These are phyloP conservation scores for Barbus barbus DNA, from an alignment of 2,113 vertebrate genomes.

Conservation along the genomic window DNA sequence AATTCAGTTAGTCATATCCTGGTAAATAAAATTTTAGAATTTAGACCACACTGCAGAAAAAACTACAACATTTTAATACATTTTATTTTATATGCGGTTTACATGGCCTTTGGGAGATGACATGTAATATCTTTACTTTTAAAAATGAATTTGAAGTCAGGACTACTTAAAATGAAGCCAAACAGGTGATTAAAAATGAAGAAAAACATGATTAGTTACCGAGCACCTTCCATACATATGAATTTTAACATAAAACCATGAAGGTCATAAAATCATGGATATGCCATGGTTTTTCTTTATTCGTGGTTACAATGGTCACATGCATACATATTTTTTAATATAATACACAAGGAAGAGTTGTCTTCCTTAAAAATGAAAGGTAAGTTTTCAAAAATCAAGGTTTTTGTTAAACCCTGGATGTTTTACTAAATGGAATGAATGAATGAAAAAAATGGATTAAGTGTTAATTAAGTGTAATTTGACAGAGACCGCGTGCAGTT, in stretches of 20 bases:
- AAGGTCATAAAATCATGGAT: neutral
- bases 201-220: no score
- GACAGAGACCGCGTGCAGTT: neutral
- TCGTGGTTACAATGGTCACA: no score
- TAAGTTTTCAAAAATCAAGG: neutral
- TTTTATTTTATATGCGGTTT: neutral
- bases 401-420: neutral
- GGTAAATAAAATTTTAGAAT: neutral
- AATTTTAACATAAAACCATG: neutral
- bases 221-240: neutral
- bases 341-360: no score
- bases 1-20: constrained; percentile 30
- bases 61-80: neutral
- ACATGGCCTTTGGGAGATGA: neutral
- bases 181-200: neutral
- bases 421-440: neutral
- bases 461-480: neutral
- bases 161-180: neutral
- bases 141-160: neutral
- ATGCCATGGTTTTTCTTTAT: neutral
- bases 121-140: neutral
- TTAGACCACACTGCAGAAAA: neutral
- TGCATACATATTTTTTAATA: no score
- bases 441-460: constrained; percentile 2
- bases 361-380: no score